Evolutionary conservation across 2,113 vertebrate species (phyloP).

Genomic region (Carassius gibelio): DNA sequence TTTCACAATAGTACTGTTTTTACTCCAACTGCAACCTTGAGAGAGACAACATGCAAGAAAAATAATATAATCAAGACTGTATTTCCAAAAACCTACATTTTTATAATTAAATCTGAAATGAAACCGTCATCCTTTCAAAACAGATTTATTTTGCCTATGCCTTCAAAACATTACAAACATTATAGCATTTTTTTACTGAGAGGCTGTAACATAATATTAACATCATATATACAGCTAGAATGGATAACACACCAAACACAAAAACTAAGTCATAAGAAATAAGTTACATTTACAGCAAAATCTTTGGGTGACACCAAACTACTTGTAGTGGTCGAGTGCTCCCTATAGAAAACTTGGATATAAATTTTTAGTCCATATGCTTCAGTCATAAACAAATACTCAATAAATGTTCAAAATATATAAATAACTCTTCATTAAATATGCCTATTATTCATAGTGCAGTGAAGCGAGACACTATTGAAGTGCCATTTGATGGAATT

Average conservation of each 20-base stretch:
- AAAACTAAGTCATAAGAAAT: conserved; percentile 40
- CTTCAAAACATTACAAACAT: conserved; percentile 64
- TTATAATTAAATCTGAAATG: background rate
- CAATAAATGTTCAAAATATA: conserved; percentile 56
- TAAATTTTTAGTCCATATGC: conserved; percentile 55
- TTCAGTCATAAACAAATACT: conserved; percentile 55
- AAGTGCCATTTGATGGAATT: conserved; percentile 42
- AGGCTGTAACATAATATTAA: conserved; percentile 49
- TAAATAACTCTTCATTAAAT: conserved; percentile 53
- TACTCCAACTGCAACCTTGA: background rate
- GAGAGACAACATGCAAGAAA: background rate
- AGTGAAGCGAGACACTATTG: conserved; percentile 32
- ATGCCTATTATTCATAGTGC: conserved; percentile 50
- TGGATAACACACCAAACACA: conserved; percentile 39
- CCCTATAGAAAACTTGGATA: conserved; percentile 57
- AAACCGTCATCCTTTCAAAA: conserved; percentile 48
- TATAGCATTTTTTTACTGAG: conserved; percentile 58
- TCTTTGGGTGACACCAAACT: conserved; percentile 48
- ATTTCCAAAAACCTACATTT: too few species aligned
- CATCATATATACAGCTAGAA: conserved; percentile 57
- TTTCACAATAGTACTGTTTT: background rate
- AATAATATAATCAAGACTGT: too few species aligned
- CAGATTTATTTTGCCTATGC: conserved; percentile 57
- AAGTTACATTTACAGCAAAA: conserved; percentile 43
- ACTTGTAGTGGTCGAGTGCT: conserved; percentile 39